Evolutionary conservation across 2,113 vertebrate species (phyloP), one percentile per base, ranked within the genome.

Genomic region (Mungos mungo): DNA sequence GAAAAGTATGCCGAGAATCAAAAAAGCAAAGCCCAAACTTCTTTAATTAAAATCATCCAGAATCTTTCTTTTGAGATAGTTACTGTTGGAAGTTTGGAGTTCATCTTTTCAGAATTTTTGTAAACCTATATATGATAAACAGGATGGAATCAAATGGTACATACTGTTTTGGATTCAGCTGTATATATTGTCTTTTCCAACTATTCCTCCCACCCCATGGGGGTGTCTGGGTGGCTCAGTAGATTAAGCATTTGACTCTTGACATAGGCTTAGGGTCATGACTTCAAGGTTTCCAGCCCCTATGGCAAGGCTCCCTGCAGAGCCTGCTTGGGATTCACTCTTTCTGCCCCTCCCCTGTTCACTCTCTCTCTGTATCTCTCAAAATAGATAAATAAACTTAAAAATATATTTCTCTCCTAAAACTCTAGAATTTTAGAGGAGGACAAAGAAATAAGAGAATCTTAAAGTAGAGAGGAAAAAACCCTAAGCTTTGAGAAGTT

Each of bases 351-450:
- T 57, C 54, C 19, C 6, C 54, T 21, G 54, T 21, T 57, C 54
- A 57, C 54, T 21, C 54, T 21, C 19, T 21, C 54, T 57, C 54
- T 57, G 18, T 19, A 54, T 54, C 54, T 21, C 54, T 7, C 18
- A 21, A 57, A 54, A 19, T 19, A 54, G 19, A 21, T 57, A 57
- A 57, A 7, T 21, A 57, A 19, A 21, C 54, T 57, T 57, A 21
- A 57, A 57, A 29, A 84, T 66, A 50, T 79, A 50, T 71, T 68
- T 82, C 57, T 25, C 35, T 12, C 54, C 27, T 68, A 60, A 96
- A 86, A 87, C 41, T 52, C 23, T 68, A 94, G 54, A 72, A 31
- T 90, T 92, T 97, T 81, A 85, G 82, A 90, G 15, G 71, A 89
- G 69, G 41, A 57, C 19, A 6, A 92, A 83, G 41, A 79, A 45